phyloP scores from a whole-genome alignment of 2,888 invertebrate species.

The Drosophila putrida region DNA sequence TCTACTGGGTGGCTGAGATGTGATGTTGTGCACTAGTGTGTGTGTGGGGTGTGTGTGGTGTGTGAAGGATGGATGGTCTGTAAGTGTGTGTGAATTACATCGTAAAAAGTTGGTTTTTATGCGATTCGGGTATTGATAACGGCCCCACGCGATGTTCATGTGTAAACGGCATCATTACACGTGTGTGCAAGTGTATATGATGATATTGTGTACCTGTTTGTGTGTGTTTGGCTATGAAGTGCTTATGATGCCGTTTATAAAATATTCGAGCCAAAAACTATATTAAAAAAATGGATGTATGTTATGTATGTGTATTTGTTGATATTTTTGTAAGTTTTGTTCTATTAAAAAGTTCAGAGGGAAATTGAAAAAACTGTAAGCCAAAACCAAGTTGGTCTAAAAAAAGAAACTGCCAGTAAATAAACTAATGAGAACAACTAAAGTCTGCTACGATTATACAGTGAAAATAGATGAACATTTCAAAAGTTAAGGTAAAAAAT shows the following conservation, averaged over 20 bases:
- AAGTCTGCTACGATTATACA: conserved; percentile 12
- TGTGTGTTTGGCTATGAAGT: conserved; percentile 62
- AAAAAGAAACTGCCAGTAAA: conserved; percentile 8
- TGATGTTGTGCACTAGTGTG: conserved; percentile 8
- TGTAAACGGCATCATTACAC: conserved; percentile 74
- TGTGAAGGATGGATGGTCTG: conserved; percentile 12
- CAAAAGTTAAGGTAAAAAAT: conserved; percentile 21
- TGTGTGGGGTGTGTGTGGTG: conserved; percentile 16
- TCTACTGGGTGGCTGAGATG: conserved; percentile 24
- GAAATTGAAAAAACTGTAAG: conserved; percentile 17
- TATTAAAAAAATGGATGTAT: conserved; percentile 1
- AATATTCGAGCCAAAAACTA: conserved; percentile 39
- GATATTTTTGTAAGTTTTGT: no score
- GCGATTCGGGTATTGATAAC: conserved; percentile 76
- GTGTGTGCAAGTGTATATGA: conserved; percentile 17
- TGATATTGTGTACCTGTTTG: conserved; percentile 15
- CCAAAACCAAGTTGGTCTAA: conserved; percentile 11
- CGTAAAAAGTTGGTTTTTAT: conserved; percentile 76
- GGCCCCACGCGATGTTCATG: conserved; percentile 71
- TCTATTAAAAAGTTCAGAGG: conserved; percentile 10
- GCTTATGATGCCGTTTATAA: conserved; percentile 63
- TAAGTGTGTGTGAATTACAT: conserved; percentile 73
- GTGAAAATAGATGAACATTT: conserved; percentile 4
- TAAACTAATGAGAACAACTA: conserved; percentile 6
- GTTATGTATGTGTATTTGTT: no score